These are phyloP conservation scores for Ochlodes sylvanus DNA, from an alignment of 2,888 invertebrate species.

Conservation along the genomic window DNA sequence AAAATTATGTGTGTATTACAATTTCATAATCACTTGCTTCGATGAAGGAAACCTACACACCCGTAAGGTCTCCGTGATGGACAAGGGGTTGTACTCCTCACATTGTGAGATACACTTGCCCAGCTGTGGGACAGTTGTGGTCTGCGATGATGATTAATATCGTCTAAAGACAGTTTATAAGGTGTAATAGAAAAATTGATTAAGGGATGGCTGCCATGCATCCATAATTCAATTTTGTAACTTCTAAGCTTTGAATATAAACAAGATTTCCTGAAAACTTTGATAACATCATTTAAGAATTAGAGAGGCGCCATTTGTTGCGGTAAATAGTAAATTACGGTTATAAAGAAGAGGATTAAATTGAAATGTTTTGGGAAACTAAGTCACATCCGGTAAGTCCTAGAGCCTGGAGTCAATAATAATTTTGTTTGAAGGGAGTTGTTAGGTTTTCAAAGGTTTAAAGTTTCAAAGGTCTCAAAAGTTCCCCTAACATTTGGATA, in stretches of 20 bases:
- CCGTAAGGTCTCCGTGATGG: no score
- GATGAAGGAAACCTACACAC: no score
- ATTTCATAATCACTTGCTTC: no score
- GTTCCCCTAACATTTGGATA: no score
- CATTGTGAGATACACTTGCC: no score
- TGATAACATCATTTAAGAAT: not conserved
- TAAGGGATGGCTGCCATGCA: not conserved
- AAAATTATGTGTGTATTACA: no score
- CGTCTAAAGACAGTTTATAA: no score
- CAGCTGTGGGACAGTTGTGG: no score
- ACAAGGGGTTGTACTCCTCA: no score
- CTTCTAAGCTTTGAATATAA: not conserved
- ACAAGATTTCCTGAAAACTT: not conserved
- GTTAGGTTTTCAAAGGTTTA: not conserved
- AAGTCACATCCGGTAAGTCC: not conserved
- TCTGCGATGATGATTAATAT: no score
- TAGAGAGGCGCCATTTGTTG: not conserved
- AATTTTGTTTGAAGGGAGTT: not conserved
- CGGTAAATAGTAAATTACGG: not conserved
- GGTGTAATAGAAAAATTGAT: not conserved
- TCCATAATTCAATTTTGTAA: not conserved
- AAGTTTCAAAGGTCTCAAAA: no score
- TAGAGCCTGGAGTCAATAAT: not conserved
- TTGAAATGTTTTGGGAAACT: not conserved
- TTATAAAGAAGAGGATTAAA: not conserved